phyloP scores from a whole-genome alignment of 2,797 vertebrate genomes.

The Pelochelys cantorii region DNA sequence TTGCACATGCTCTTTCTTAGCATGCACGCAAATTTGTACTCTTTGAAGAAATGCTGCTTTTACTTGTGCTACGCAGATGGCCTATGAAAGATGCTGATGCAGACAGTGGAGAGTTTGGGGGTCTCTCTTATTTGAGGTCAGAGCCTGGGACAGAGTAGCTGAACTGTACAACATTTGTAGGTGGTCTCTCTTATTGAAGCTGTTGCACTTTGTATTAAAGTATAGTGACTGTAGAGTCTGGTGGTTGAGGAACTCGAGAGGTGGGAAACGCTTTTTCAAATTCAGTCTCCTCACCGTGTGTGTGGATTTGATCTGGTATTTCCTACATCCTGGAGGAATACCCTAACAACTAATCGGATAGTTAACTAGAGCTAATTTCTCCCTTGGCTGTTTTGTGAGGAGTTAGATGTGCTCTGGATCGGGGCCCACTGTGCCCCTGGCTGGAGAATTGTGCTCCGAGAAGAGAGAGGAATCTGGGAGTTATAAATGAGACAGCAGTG shows the following conservation, averaged over 20 bases:
- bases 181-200: not conserved
- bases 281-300: not conserved
- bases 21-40: not conserved
- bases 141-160: fast-evolving
- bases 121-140: not conserved
- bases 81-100: not conserved
- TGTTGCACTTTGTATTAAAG: not conserved
- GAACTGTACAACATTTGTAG: not conserved
- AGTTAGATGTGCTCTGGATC: not conserved
- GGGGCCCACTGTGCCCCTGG: not conserved
- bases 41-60: not conserved
- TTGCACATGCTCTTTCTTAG: not conserved
- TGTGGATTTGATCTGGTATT: not conserved
- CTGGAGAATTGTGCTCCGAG: not conserved
- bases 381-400: not conserved
- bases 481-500: not conserved
- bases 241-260: not conserved
- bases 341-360: not conserved
- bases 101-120: not conserved
- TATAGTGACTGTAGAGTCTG: not conserved
- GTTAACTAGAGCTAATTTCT: not conserved
- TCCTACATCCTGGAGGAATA: not conserved
- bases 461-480: not conserved
- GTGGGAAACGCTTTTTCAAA: not conserved
- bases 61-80: not conserved